Evolutionary conservation across 2,888 invertebrate species (phyloP), one percentile per base, ranked within the genome.

Genomic region (Marasmarcha lunaedactyla): DNA sequence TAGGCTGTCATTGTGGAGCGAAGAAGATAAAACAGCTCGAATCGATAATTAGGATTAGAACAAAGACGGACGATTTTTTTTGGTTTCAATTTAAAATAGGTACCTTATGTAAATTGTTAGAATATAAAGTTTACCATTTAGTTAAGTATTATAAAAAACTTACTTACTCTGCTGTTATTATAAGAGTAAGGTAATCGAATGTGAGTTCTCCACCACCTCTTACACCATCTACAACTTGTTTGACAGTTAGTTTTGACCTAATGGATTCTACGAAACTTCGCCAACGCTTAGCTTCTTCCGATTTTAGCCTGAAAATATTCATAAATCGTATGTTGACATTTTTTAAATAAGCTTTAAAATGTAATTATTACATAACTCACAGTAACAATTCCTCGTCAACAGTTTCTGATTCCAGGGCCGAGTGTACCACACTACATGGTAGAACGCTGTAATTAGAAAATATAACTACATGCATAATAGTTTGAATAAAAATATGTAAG

Each of bases 191-290:
- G 59, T 91, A 94, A 73, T 94, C 94, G 62, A 94, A 94, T 1
- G 93, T 92, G 35, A 94, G 71, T 48, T 89, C 86, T 15, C 93
- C 93, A n/a, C 92, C 92, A 11, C 88, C 85, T 42, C 88, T 74
- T 5, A 90, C 93, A 7, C 91, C 91, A 50, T 92, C 92, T 1
- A 94, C 93, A 1, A 94, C 93, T 76, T 92, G 92, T 51, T 92
- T 91, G 30, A 93, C 92, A 1, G 92, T 92, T 50, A 93, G 70
- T 58, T 92, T 90, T 0, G 92, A 91, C 55, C 91, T 87, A 50
- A 93, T 90, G 4, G 92, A 91, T 52, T 89, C 89, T 30, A 92
- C 88, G 62, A 92, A 92, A 49, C 73, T 85, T 43, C 86, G 85
- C 91, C 91, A 91, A 42, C 87, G 87, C 42, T 86, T 87, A 37